These are phyloP conservation scores for Leuciscus waleckii DNA, from an alignment of 2,797 vertebrate species.

Conservation along the genomic window DNA sequence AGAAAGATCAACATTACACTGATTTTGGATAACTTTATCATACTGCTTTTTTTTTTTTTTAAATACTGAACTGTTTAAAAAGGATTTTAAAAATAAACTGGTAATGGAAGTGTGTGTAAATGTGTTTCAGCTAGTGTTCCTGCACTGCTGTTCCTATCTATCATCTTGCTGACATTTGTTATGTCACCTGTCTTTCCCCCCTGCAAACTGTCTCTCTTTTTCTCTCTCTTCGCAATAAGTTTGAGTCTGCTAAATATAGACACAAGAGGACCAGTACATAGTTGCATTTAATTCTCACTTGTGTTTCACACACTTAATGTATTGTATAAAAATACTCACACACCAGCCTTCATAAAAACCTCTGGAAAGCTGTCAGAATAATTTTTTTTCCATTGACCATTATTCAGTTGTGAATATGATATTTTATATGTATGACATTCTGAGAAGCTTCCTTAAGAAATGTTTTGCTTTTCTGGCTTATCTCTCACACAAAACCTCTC, in stretches of 20 bases:
- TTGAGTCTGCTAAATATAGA: slow-evolving; percentile 22
- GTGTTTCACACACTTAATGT: background rate
- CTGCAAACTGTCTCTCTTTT: background rate
- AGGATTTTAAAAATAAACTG: background rate
- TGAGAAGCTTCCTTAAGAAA: background rate
- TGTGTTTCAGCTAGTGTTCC: background rate
- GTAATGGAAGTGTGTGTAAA: background rate
- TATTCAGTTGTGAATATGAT: background rate
- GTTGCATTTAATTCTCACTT: slow-evolving; percentile 1
- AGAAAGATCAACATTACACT: background rate
- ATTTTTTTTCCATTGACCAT: background rate
- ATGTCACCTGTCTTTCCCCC: slow-evolving; percentile 25
- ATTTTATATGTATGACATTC: background rate
- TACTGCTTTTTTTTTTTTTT: background rate
- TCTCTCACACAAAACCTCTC: background rate
- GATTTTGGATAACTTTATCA: background rate
- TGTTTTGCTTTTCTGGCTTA: background rate
- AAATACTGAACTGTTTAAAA: background rate
- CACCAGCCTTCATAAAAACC: background rate
- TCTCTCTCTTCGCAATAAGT: slow-evolving; percentile 7
- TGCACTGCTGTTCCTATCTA: slow-evolving; percentile 1
- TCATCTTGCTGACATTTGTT: slow-evolving; percentile 33
- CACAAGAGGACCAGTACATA: background rate
- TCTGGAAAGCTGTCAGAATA: background rate
- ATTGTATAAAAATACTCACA: background rate